These are phyloP conservation scores for Zophobas morio DNA, from an alignment of 1,140 invertebrate species.

Conservation along the genomic window DNA sequence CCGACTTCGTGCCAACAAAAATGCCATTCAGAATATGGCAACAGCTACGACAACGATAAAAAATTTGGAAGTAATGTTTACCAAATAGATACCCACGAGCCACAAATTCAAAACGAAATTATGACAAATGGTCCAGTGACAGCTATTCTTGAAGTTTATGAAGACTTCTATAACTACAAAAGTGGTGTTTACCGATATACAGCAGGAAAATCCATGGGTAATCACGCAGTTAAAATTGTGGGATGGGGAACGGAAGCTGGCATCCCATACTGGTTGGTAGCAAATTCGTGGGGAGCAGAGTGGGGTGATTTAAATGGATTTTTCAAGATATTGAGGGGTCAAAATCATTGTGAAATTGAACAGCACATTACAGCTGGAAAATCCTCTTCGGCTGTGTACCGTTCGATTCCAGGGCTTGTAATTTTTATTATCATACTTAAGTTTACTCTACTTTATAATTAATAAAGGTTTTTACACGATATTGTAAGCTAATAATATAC, in stretches of 20 bases:
- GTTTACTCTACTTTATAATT: too few species aligned
- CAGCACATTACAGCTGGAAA: not conserved
- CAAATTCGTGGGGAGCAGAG: too few species aligned
- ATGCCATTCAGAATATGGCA: not conserved
- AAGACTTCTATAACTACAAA: too few species aligned
- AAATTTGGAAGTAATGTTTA: not conserved
- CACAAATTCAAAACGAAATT: not conserved
- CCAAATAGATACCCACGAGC: not conserved
- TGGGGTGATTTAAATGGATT: not conserved
- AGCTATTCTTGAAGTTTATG: too few species aligned
- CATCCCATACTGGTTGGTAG: too few species aligned
- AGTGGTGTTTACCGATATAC: not conserved
- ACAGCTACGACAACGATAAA: not conserved
- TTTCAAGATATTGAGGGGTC: not conserved
- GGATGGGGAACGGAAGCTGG: not conserved
- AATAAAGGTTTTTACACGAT: too few species aligned
- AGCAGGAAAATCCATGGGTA: not conserved
- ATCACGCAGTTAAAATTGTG: not conserved
- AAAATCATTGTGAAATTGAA: not conserved
- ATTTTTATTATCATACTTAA: too few species aligned
- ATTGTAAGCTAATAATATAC: too few species aligned
- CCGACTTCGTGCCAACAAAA: not conserved
- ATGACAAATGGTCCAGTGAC: constrained; percentile 49
- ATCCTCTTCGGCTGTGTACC: not conserved
- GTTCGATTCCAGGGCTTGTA: too few species aligned